Percentiles rank a stretch among this genome's conserved stretches.
These are phyloP conservation scores for Axea sp. DNA, from an alignment of 2,888 invertebrate genomes.

Conservation along the genomic window DNA sequence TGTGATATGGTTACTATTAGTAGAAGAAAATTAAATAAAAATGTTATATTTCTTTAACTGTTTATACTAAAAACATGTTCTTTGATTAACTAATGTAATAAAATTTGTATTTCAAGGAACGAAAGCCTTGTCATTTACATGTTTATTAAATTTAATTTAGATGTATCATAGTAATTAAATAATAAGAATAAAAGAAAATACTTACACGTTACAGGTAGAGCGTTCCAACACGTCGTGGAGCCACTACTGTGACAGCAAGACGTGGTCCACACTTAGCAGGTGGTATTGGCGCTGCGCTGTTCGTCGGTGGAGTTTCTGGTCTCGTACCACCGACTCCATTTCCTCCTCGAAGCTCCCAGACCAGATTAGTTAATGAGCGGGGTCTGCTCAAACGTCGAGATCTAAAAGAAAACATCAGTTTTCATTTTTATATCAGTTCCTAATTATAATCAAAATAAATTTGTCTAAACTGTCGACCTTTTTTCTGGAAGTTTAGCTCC, in stretches of 20 bases:
- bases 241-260: conserved; percentile 80
- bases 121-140: too few species aligned
- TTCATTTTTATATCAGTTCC: neutral
- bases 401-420: conserved; percentile 63
- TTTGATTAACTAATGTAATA: too few species aligned
- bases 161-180: too few species aligned
- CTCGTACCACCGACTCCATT: conserved; percentile 74
- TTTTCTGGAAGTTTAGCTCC: conserved; percentile 91
- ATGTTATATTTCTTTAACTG: too few species aligned
- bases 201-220: conserved; percentile 80
- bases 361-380: conserved; percentile 91
- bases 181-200: conserved; percentile 53
- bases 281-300: conserved; percentile 77
- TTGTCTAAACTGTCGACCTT: conserved; percentile 77
- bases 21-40: too few species aligned
- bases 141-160: too few species aligned
- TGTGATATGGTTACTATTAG: too few species aligned
- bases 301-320: conserved; percentile 77
- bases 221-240: conserved; percentile 79
- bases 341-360: conserved; percentile 85
- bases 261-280: conserved; percentile 80
- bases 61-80: too few species aligned
- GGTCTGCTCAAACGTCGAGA: conserved; percentile 90
- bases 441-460: too few species aligned
- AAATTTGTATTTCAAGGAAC: too few species aligned